phyloP scores from a whole-genome alignment of 2,888 invertebrate genomes.

The Yponomeuta cagnagella region DNA sequence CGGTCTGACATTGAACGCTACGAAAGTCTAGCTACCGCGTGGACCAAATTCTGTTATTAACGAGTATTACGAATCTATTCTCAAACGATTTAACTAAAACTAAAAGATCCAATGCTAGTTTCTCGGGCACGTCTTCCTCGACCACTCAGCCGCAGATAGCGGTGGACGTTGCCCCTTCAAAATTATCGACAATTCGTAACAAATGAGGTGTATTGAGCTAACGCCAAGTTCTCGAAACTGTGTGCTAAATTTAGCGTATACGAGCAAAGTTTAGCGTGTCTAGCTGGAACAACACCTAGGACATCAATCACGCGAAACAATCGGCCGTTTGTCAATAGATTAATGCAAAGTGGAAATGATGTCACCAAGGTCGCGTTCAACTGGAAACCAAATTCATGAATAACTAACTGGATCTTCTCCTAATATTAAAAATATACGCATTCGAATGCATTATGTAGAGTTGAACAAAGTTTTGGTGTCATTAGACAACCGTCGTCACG shows the following conservation, averaged over 20 bases:
- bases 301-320: constrained; percentile 5
- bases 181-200: not conserved
- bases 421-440: no score
- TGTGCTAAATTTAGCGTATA: constrained; percentile 38
- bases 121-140: not conserved
- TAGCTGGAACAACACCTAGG: constrained; percentile 9
- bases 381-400: not conserved
- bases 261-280: constrained; percentile 23
- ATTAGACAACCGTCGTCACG: no score
- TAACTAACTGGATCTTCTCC: no score
- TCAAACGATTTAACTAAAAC: not conserved
- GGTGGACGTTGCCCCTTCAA: constrained; percentile 1
- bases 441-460: no score
- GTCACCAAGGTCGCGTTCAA: not conserved
- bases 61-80: not conserved
- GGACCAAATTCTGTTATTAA: constrained; percentile 22
- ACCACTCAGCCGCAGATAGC: not conserved
- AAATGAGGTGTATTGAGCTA: constrained; percentile 4
- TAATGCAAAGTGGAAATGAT: not conserved
- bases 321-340: not conserved
- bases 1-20: constrained; percentile 38
- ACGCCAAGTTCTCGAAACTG: constrained; percentile 30
- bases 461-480: no score
- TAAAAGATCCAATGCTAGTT: not conserved
- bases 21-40: constrained; percentile 35